Evolutionary conservation across 2,888 invertebrate genomes (phyloP).

Genomic region (Temnothorax ravouxi): DNA sequence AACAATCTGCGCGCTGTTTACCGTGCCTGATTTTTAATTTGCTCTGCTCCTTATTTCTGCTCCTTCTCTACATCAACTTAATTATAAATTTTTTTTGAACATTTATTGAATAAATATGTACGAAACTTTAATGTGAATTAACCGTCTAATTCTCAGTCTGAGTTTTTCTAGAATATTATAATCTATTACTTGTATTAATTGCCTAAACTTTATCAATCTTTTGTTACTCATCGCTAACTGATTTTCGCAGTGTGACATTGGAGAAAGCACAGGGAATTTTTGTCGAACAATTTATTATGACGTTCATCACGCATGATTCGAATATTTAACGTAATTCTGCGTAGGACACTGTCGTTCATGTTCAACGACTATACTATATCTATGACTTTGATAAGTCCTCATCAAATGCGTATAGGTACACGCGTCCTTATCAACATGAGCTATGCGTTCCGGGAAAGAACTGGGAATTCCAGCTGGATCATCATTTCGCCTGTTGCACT

Average conservation of each 20-base stretch:
- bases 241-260: not conserved
- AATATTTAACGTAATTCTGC: not conserved
- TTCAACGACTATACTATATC: not conserved
- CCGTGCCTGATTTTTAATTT: too few relatives aligned
- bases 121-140: not conserved
- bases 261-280: not conserved
- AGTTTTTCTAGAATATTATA: not conserved
- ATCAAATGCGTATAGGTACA: not conserved
- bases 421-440: not conserved
- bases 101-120: not conserved
- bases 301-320: not conserved
- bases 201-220: not conserved
- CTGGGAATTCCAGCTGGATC: slow-evolving; percentile 8
- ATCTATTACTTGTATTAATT: not conserved
- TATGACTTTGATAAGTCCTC: not conserved
- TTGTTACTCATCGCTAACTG: not conserved
- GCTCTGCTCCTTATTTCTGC: too few relatives aligned
- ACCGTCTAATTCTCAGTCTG: not conserved
- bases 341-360: not conserved
- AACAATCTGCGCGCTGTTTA: too few relatives aligned
- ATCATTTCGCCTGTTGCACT: not conserved
- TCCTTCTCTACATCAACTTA: too few relatives aligned
- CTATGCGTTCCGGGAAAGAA: not conserved
- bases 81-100: not conserved
- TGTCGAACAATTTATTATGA: not conserved